A percentile compares a stretch with the other conserved stretches of the same genome.
phyloP scores from a whole-genome alignment of 1,140 invertebrate genomes.

The Zaprionus lachaisei region DNA sequence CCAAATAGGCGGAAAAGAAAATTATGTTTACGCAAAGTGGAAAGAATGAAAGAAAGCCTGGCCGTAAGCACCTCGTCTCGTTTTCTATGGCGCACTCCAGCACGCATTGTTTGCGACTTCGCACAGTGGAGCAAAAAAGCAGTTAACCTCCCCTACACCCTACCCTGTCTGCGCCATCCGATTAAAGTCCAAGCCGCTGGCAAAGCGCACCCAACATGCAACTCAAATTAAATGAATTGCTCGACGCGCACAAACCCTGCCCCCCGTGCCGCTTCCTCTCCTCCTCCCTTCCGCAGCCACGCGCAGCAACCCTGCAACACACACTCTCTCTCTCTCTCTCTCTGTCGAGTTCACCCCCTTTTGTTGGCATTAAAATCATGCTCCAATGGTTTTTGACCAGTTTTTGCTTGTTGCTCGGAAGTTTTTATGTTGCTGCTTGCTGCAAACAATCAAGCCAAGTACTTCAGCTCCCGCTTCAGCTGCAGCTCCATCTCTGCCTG shows the following conservation, averaged over 20 bases:
- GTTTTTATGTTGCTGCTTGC: conserved; percentile 62
- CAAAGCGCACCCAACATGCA: conserved; percentile 42
- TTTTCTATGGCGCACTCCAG: conserved; percentile 42
- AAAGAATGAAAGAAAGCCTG: conserved; percentile 36
- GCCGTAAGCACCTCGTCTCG: not conserved
- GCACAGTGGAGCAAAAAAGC: conserved; percentile 33
- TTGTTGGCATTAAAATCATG: conserved; percentile 72
- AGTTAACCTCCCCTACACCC: not conserved
- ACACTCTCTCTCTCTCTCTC: too few species aligned
- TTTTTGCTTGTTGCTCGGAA: conserved; percentile 62
- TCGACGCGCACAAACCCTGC: conserved; percentile 40
- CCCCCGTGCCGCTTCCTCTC: not conserved
- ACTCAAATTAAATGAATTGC: conserved; percentile 83
- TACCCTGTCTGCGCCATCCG: conserved; percentile 2
- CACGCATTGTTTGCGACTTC: conserved; percentile 37
- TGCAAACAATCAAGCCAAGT: conserved; percentile 56
- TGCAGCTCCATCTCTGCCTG: not conserved
- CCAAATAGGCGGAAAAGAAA: conserved; percentile 82
- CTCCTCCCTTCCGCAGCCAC: too few species aligned
- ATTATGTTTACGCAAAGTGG: conserved; percentile 75
- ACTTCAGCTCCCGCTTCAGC: conserved; percentile 12
- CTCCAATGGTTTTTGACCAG: conserved; percentile 80
- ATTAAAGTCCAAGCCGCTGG: conserved; percentile 41
- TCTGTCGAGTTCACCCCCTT: conserved; percentile 17
- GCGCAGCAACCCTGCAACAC: conserved; percentile 1